Evolutionary conservation across 2,888 invertebrate genomes (phyloP).

Genomic region (Emesis russula): DNA sequence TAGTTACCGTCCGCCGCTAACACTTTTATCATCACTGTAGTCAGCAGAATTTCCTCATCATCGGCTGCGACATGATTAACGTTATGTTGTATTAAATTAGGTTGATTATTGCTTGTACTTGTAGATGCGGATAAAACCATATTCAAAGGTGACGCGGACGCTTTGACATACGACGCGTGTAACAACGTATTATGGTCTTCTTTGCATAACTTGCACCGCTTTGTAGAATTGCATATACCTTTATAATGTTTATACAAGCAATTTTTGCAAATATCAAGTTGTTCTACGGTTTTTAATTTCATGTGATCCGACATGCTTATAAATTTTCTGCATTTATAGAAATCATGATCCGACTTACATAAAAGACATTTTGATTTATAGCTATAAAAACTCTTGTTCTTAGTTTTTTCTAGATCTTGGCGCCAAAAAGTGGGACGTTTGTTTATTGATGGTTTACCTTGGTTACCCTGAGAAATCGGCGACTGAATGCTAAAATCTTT

Average conservation of each 20-base stretch:
- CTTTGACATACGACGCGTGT: slow-evolving; percentile 37
- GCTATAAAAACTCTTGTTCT: background rate
- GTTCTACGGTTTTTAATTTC: slow-evolving; percentile 38
- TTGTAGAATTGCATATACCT: slow-evolving; percentile 44
- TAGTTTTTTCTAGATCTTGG: background rate
- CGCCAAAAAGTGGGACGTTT: background rate
- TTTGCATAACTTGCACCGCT: slow-evolving; percentile 52
- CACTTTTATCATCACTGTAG: slow-evolving; percentile 39
- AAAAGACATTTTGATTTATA: slow-evolving; percentile 48
- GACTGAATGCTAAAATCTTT: background rate
- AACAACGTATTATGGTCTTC: slow-evolving; percentile 47
- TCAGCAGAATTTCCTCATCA: slow-evolving; percentile 44
- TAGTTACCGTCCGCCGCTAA: slow-evolving; percentile 32
- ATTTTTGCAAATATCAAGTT: slow-evolving; percentile 55
- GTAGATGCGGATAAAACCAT: background rate
- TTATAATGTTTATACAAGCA: slow-evolving; percentile 48
- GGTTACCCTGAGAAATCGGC: background rate
- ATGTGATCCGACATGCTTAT: slow-evolving; percentile 39
- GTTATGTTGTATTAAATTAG: slow-evolving; percentile 5
- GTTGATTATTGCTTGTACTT: background rate
- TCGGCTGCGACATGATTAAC: slow-evolving; percentile 37
- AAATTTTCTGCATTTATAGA: slow-evolving; percentile 57
- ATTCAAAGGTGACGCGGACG: background rate
- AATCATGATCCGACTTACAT: slow-evolving; percentile 46
- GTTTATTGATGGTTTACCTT: background rate